These are phyloP conservation scores for Siniperca undulata DNA, from an alignment of 2,797 vertebrate genomes.

Conservation along the genomic window DNA sequence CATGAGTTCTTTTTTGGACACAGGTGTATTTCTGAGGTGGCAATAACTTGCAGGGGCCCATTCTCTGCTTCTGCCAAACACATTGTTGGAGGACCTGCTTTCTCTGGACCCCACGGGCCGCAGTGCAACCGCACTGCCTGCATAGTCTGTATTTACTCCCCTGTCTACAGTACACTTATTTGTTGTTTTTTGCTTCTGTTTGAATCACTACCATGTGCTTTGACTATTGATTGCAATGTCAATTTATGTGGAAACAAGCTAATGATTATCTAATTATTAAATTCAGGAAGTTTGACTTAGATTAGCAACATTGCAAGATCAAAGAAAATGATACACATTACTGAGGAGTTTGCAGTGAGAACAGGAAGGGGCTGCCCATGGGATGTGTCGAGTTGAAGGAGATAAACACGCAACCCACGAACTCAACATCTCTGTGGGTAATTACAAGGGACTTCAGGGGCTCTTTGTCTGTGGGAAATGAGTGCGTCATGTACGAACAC, in stretches of 20 bases:
- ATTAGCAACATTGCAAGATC: slow-evolving; percentile 61
- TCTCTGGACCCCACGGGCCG: too few species aligned
- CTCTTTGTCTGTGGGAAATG: slow-evolving; percentile 68
- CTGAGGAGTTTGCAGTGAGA: slow-evolving; percentile 33
- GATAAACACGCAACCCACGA: slow-evolving; percentile 63
- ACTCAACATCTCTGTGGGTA: slow-evolving; percentile 65
- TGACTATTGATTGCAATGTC: slow-evolving; percentile 46
- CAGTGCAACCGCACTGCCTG: too few species aligned
- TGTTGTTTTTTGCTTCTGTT: not conserved
- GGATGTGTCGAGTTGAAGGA: slow-evolving; percentile 59
- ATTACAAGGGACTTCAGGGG: slow-evolving; percentile 69
- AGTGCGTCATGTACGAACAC: slow-evolving; percentile 44
- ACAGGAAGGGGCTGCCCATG: slow-evolving; percentile 52
- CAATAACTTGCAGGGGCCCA: too few species aligned
- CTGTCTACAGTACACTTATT: not conserved
- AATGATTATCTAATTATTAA: slow-evolving; percentile 50
- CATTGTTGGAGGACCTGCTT: too few species aligned
- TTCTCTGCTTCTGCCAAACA: too few species aligned
- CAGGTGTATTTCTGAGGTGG: too few species aligned
- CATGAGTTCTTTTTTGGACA: too few species aligned
- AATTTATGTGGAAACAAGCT: slow-evolving; percentile 48
- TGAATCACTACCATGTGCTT: slow-evolving; percentile 6
- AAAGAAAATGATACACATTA: slow-evolving; percentile 52
- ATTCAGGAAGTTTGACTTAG: slow-evolving; percentile 44
- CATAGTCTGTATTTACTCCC: too few species aligned